These are phyloP conservation scores for Thripadectes ignobilis DNA, from an alignment of 2,797 vertebrate species.

Conservation along the genomic window DNA sequence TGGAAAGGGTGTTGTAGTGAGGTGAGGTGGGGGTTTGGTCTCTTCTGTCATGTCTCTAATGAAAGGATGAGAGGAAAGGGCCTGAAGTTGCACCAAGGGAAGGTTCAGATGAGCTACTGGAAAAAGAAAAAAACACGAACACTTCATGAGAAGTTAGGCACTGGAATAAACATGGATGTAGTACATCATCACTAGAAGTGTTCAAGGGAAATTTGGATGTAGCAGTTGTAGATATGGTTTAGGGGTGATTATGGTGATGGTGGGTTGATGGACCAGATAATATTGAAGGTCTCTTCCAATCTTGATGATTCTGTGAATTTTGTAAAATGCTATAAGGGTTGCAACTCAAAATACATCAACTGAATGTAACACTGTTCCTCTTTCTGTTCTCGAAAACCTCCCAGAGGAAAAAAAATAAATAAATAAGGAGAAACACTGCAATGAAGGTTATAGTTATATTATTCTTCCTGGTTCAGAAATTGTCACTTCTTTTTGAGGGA, in stretches of 20 bases:
- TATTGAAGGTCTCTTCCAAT: not conserved
- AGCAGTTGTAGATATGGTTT: not conserved
- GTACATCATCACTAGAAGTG: not conserved
- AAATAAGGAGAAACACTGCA: not conserved
- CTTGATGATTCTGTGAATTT: not conserved
- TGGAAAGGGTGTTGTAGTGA: not conserved
- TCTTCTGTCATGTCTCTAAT: not conserved
- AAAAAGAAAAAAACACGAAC: too few relatives aligned
- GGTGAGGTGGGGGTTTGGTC: not conserved
- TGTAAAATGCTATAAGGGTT: not conserved
- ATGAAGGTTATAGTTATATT: not conserved
- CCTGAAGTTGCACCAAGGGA: not conserved
- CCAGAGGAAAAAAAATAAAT: fast-evolving
- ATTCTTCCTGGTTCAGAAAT: not conserved
- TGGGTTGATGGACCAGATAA: not conserved
- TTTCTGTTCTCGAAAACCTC: not conserved
- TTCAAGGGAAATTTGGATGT: not conserved
- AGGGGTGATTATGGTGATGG: not conserved
- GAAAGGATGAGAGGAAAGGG: not conserved
- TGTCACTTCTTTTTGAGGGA: not conserved
- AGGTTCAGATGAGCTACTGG: not conserved
- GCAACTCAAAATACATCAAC: not conserved
- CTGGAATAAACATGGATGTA: not conserved
- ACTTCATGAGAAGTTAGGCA: not conserved
- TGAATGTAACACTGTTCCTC: not conserved